These are phyloP conservation scores for Eilema depressum DNA, from an alignment of 2,888 invertebrate species.

Conservation along the genomic window DNA sequence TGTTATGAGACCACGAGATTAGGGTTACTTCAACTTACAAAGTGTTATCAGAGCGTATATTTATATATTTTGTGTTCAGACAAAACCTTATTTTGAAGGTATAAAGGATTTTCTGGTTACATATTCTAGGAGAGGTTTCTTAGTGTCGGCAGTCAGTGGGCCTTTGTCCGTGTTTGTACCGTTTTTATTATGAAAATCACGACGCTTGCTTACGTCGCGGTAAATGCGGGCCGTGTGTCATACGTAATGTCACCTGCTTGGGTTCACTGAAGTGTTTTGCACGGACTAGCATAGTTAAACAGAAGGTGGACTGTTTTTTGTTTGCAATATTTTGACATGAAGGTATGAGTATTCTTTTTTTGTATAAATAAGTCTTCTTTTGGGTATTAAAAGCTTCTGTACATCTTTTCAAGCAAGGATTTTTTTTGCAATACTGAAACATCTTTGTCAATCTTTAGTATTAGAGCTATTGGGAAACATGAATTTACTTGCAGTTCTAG, in stretches of 20 bases:
- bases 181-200: conserved; percentile 59
- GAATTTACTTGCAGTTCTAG: no score
- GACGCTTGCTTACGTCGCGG: conserved; percentile 42
- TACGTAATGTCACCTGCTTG: conserved; percentile 48
- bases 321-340: neutral
- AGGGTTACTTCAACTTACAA: conserved; percentile 36
- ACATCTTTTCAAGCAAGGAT: no score
- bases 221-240: conserved; percentile 39
- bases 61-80: conserved; percentile 23
- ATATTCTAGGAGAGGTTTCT: conserved; percentile 48
- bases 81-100: conserved; percentile 42
- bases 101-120: conserved; percentile 51
- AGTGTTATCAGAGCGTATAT: conserved; percentile 28
- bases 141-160: conserved; percentile 41
- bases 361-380: neutral
- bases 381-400: neutral
- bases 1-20: conserved; percentile 24
- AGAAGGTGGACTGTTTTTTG: conserved; percentile 10
- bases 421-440: no score
- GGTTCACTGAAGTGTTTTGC: conserved; percentile 37
- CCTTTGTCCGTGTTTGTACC: conserved; percentile 48
- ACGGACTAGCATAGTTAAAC: conserved; percentile 13
- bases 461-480: no score
- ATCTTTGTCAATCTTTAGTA: no score
- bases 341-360: neutral